A percentile compares a stretch with the other conserved stretches of the same genome.
These are phyloP conservation scores for Poeciliopsis infans DNA, from an alignment of 2,797 vertebrate genomes.

Conservation along the genomic window DNA sequence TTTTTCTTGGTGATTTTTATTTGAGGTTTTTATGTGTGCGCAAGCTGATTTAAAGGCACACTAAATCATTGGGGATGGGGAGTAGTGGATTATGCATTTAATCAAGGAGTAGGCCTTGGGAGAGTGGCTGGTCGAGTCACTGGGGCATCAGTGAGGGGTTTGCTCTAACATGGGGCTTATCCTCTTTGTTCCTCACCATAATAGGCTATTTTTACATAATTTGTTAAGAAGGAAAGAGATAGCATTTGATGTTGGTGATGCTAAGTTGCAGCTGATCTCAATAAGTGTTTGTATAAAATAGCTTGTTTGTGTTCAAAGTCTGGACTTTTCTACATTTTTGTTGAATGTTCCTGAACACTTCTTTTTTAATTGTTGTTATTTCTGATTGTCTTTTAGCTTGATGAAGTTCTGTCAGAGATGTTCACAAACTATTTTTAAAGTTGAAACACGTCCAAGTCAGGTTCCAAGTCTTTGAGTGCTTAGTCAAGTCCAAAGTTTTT, in stretches of 20 bases:
- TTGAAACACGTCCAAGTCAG: not conserved
- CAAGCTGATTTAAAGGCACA: slow-evolving; percentile 89
- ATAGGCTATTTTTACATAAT: slow-evolving; percentile 78
- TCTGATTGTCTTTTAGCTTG: not conserved
- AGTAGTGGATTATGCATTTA: slow-evolving; percentile 90
- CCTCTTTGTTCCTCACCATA: slow-evolving; percentile 77
- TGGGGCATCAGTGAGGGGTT: slow-evolving; percentile 75
- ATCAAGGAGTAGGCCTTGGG: slow-evolving; percentile 87
- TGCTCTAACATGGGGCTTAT: slow-evolving; percentile 70
- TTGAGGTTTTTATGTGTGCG: slow-evolving; percentile 88
- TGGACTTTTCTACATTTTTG: not conserved
- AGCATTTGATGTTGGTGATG: slow-evolving; percentile 35
- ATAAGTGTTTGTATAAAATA: slow-evolving; percentile 30
- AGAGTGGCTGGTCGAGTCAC: slow-evolving; percentile 83
- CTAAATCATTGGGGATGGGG: slow-evolving; percentile 84
- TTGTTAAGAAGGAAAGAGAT: slow-evolving; percentile 61
- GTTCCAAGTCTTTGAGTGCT: not conserved
- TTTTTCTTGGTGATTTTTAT: slow-evolving; percentile 89
- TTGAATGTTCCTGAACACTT: not conserved
- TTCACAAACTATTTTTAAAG: not conserved
- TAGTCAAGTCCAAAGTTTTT: not conserved
- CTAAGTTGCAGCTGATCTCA: slow-evolving; percentile 50
- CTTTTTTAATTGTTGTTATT: not conserved
- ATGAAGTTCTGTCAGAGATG: not conserved
- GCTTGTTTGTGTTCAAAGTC: slow-evolving; percentile 26